Evolutionary conservation across 2,797 vertebrate species (phyloP).

Genomic region (Arctocebus calabarensis): DNA sequence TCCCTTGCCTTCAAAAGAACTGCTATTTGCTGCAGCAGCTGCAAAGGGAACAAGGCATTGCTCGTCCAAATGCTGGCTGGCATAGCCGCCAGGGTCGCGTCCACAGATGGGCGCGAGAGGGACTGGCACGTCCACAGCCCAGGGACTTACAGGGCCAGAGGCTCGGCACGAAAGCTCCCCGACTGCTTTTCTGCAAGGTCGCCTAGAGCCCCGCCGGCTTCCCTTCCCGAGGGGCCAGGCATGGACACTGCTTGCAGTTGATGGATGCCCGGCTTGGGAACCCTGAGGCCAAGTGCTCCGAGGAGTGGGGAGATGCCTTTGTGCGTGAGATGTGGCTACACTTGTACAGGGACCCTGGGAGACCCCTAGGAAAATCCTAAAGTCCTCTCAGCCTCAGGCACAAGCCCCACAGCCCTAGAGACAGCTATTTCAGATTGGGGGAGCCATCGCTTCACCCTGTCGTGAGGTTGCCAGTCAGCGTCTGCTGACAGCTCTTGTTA

Average conservation of each 20-base stretch:
- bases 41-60: background rate
- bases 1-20: slow-evolving; percentile 25
- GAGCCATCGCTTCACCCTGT: no score
- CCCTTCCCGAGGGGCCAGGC: background rate
- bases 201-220: background rate
- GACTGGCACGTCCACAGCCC: background rate
- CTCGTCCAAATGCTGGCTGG: background rate
- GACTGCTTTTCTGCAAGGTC: background rate
- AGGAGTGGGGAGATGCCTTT: background rate
- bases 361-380: background rate
- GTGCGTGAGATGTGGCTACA: no score
- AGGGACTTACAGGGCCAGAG: background rate
- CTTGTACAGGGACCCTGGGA: background rate
- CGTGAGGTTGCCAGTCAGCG: background rate
- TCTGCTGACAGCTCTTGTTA: background rate
- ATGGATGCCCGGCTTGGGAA: no score
- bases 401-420: background rate
- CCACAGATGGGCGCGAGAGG: background rate
- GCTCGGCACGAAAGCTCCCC: background rate
- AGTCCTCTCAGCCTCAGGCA: no score
- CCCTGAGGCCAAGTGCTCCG: background rate
- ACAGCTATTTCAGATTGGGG: background rate
- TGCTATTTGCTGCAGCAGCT: slow-evolving; percentile 48
- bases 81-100: background rate
- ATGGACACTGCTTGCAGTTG: background rate